Evolutionary conservation across 2,888 invertebrate species (phyloP).

Genomic region (Eumerus sabulonum): DNA sequence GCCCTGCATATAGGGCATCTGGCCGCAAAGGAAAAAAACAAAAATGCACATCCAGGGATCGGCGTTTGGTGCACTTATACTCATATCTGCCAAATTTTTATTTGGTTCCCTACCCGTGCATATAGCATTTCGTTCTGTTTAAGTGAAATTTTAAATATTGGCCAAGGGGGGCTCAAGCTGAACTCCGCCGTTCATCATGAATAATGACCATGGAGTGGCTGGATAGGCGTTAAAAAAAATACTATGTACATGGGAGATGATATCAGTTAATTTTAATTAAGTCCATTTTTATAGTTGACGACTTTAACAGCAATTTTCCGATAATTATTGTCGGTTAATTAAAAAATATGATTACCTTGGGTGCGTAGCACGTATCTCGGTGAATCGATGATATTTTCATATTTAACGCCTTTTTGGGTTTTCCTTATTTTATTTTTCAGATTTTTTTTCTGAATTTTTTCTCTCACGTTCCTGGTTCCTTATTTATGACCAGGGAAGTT

Average conservation of each 20-base stretch:
- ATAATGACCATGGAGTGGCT: constrained; percentile 33
- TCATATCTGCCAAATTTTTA: too few relatives aligned
- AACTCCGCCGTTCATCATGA: constrained; percentile 34
- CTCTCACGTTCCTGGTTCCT: too few relatives aligned
- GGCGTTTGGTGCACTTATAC: too few relatives aligned
- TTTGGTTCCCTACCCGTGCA: too few relatives aligned
- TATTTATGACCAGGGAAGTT: too few relatives aligned
- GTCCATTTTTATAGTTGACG: constrained; percentile 63
- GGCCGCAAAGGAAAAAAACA: too few relatives aligned
- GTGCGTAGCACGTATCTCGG: not conserved
- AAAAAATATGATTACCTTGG: constrained; percentile 64
- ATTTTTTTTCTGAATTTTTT: constrained; percentile 14
- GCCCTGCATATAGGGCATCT: too few relatives aligned
- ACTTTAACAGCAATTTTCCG: constrained; percentile 66
- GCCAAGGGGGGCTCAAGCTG: constrained; percentile 23
- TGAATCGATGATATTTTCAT: not conserved
- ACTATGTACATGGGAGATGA: constrained; percentile 12
- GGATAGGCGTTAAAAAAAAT: not conserved
- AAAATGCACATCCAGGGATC: too few relatives aligned
- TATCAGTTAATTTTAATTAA: constrained; percentile 69
- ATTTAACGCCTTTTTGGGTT: not conserved
- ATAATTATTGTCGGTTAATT: constrained; percentile 68
- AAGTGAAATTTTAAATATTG: constrained; percentile 40
- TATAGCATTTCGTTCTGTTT: constrained; percentile 1
- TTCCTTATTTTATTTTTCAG: not conserved